phyloP scores from a whole-genome alignment of 2,113 vertebrate species.

The Rousettus leschenaultii region DNA sequence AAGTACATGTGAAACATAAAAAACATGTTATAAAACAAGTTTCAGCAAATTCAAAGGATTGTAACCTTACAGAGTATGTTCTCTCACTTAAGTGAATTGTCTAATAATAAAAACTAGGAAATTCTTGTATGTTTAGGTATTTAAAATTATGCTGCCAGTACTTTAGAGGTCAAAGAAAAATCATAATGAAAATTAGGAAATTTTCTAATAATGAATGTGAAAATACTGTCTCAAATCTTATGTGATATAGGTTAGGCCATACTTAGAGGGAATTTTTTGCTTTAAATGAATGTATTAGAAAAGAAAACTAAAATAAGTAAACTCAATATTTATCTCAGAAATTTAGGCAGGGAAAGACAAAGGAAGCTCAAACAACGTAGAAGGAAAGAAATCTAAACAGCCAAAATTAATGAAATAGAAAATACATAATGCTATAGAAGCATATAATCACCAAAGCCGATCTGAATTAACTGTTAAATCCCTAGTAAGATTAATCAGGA shows the following conservation, averaged over 20 bases:
- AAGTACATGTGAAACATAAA: neutral
- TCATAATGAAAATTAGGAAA: neutral
- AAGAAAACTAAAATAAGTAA: neutral
- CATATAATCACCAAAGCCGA: neutral
- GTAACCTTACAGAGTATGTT: neutral
- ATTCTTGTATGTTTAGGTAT: neutral
- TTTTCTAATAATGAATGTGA: neutral
- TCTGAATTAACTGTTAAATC: neutral
- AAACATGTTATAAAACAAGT: neutral
- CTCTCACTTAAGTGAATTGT: neutral
- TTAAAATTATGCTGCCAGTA: neutral
- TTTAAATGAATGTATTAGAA: neutral
- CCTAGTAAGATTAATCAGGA: neutral
- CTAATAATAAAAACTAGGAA: neutral
- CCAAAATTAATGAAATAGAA: conserved; percentile 4
- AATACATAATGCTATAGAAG: neutral
- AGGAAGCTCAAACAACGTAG: neutral
- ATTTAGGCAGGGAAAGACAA: neutral
- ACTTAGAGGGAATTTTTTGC: neutral
- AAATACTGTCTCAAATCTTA: neutral
- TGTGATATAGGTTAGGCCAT: neutral
- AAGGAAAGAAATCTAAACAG: neutral
- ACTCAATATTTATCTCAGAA: neutral
- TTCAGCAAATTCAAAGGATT: neutral
- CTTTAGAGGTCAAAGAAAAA: neutral